Conservation (phyloP, 2,797 vertebrate genomes). For the Craterocephalus amniculus region DNA sequence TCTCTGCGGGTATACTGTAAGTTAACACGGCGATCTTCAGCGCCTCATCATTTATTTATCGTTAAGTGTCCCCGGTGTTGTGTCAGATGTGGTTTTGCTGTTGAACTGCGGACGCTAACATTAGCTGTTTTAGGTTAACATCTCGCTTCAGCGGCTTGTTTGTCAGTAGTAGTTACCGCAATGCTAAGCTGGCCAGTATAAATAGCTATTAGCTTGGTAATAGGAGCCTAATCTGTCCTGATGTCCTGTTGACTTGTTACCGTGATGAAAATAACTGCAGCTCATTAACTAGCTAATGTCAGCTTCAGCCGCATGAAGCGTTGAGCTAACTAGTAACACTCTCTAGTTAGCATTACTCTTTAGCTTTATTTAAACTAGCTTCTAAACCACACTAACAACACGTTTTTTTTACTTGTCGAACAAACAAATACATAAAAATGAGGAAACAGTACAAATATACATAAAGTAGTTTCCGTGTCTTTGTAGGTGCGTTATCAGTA, state of each 20-base stretch:
- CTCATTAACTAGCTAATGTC: slow-evolving; percentile 35
- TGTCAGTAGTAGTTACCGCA: slow-evolving; percentile 33
- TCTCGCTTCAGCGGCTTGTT: slow-evolving; percentile 35
- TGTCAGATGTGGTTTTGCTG: not conserved
- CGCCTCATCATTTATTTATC: not conserved
- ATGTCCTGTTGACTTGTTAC: not conserved
- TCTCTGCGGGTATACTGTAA: slow-evolving; percentile 23
- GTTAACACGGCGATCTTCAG: slow-evolving; percentile 38
- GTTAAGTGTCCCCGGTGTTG: not conserved
- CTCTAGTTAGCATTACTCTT: not conserved
- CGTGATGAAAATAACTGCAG: slow-evolving; percentile 3
- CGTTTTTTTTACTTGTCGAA: not conserved
- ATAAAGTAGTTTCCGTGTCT: not conserved
- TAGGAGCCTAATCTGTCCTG: not conserved
- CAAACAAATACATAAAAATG: too few species aligned
- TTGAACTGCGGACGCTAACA: slow-evolving; percentile 43
- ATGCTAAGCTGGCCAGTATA: slow-evolving; percentile 33
- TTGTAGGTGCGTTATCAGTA: slow-evolving; percentile 32
- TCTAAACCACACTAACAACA: not conserved
- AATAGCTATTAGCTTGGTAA: slow-evolving; percentile 2
- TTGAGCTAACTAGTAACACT: not conserved
- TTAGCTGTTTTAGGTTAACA: slow-evolving; percentile 50
- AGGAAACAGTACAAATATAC: not conserved
- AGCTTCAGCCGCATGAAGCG: not conserved
- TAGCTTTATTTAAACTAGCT: not conserved